A percentile compares a stretch with the other conserved stretches of the same genome.
These are phyloP conservation scores for Brachystomella parvula DNA, from an alignment of 1,140 invertebrate genomes.

Conservation along the genomic window DNA sequence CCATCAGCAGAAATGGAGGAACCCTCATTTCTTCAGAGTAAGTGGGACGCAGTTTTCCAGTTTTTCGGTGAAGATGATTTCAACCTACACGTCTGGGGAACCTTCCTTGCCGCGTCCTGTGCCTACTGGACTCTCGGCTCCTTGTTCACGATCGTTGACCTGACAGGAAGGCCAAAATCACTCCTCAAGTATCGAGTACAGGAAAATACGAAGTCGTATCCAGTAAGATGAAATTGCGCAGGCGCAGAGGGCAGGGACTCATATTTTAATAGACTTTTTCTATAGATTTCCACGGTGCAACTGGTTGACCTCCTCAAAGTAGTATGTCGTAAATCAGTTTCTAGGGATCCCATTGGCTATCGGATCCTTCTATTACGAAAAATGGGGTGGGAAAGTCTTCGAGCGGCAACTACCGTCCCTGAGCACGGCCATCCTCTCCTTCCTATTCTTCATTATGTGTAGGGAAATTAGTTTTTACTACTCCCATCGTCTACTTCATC, in stretches of 20 bases:
- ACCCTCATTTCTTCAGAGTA: not conserved
- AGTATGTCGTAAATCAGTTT: not conserved
- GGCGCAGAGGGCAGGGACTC: not conserved
- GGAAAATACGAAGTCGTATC: conserved; percentile 25
- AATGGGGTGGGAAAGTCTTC: not conserved
- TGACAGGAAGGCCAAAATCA: conserved; percentile 42
- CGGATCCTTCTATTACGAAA: not conserved
- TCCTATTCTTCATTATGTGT: conserved; percentile 43
- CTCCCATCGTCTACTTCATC: conserved; percentile 46
- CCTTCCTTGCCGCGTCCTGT: conserved; percentile 39
- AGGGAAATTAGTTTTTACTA: conserved; percentile 49
- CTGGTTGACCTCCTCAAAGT: conserved; percentile 4
- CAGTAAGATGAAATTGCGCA: conserved; percentile 13
- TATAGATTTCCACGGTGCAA: conserved; percentile 11
- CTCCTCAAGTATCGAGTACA: conserved; percentile 46
- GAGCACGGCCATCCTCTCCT: not conserved
- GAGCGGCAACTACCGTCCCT: not conserved
- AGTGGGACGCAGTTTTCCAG: not conserved
- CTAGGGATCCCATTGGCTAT: conserved; percentile 12
- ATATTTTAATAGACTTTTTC: not conserved
- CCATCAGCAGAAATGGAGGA: too few species aligned
- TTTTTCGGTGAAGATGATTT: conserved; percentile 18
- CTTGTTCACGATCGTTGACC: conserved; percentile 43
- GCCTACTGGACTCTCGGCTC: conserved; percentile 44
- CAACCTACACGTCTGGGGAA: conserved; percentile 23